Evolutionary conservation across 2,113 vertebrate genomes (phyloP).

Genomic region (Zeus faber): DNA sequence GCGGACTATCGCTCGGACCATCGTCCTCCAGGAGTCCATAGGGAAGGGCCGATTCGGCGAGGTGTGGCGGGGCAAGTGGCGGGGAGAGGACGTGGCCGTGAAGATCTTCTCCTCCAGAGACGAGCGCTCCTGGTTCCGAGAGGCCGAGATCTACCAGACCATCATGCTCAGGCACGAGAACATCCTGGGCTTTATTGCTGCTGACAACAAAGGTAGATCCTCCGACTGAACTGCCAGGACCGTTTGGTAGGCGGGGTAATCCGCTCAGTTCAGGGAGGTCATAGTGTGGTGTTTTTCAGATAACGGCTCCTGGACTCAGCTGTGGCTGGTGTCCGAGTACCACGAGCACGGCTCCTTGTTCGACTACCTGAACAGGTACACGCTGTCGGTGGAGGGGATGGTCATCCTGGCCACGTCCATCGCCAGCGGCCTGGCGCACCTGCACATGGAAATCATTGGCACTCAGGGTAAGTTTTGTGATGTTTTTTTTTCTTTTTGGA

Average conservation of each 20-base stretch:
- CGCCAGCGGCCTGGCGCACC: constrained; percentile 92
- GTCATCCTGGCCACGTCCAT: constrained; percentile 83
- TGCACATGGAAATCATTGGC: constrained; percentile 98
- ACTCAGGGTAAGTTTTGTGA: constrained; percentile 88
- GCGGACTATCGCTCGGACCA: constrained; percentile 93
- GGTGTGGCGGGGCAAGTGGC: constrained; percentile 96
- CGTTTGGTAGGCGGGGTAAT: not conserved
- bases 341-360: constrained; percentile 95
- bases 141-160: constrained; percentile 97
- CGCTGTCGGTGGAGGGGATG: constrained; percentile 84
- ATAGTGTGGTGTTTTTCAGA: constrained; percentile 67
- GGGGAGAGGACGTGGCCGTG: constrained; percentile 94
- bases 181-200: constrained; percentile 96
- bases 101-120: constrained; percentile 98
- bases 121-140: constrained; percentile 95
- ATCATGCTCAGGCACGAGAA: constrained; percentile 96
- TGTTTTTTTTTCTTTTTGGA: too few relatives aligned
- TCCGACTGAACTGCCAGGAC: not conserved
- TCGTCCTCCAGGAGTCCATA: constrained; percentile 93
- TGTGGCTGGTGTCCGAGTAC: constrained; percentile 98
- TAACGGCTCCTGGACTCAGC: constrained; percentile 96
- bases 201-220: constrained; percentile 91
- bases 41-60: constrained; percentile 95
- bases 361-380: constrained; percentile 91
- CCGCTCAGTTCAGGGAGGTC: not conserved